Evolutionary conservation across 2,797 vertebrate genomes (phyloP).

Genomic region (Setipinna tenuifilis): DNA sequence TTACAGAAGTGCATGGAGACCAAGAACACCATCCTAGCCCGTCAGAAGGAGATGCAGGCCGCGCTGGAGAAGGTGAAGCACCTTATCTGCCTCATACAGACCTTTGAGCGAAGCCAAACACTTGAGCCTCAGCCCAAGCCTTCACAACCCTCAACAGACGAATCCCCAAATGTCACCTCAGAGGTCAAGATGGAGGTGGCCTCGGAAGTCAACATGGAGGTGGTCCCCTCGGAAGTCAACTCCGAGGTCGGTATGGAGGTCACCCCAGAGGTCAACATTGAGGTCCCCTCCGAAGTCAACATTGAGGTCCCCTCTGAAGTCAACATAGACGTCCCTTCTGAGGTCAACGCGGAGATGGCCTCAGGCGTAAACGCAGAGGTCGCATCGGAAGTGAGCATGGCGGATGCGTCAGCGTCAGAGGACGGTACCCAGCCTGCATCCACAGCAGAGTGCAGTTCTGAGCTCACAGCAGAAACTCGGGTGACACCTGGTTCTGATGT

Average conservation of each 20-base stretch:
- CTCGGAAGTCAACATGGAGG: neutral
- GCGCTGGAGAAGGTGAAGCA: slow-evolving; percentile 97
- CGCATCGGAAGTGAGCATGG: neutral
- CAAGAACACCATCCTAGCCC: slow-evolving; percentile 94
- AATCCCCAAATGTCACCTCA: neutral
- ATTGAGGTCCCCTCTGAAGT: neutral
- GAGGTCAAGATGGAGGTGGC: neutral
- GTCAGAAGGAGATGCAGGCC: slow-evolving; percentile 97
- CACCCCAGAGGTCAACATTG: neutral
- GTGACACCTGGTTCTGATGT: neutral
- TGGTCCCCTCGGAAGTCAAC: neutral
- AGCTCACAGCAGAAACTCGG: slow-evolving; percentile 35
- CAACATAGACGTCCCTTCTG: neutral
- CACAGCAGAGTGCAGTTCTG: slow-evolving; percentile 31
- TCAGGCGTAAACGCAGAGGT: slow-evolving; percentile 22
- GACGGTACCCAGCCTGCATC: neutral
- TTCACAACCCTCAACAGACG: neutral
- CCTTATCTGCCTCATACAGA: slow-evolving; percentile 95
- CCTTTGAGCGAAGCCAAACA: slow-evolving; percentile 91
- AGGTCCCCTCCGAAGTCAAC: slow-evolving; percentile 38
- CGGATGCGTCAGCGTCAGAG: neutral
- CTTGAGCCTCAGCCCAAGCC: slow-evolving; percentile 73
- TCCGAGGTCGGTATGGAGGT: neutral
- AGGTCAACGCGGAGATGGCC: slow-evolving; percentile 25
- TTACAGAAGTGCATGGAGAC: slow-evolving; percentile 98